Percentiles rank a stretch among this genome's conserved stretches.
Conservation (phyloP, 2,888 invertebrate species). For the Morpho achilles region DNA sequence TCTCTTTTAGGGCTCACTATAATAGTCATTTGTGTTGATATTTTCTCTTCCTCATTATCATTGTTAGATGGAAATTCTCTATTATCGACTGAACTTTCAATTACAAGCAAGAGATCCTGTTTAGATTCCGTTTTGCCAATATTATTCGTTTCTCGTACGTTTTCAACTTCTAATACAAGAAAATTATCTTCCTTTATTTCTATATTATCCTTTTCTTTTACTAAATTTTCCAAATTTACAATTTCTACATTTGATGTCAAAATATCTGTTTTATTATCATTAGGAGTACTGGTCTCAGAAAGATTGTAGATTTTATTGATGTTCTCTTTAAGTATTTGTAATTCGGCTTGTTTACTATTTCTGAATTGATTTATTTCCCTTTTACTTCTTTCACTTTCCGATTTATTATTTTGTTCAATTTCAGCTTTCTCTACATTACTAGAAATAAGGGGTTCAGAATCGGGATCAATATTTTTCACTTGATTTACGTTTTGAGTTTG, state of each 20-base stretch:
- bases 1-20: constrained; percentile 45
- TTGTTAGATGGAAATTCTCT: constrained; percentile 16
- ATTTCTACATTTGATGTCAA: background rate
- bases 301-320: constrained; percentile 44
- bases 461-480: background rate
- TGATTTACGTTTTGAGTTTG: constrained; percentile 31
- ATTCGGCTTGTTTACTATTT: constrained; percentile 35
- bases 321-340: constrained; percentile 46
- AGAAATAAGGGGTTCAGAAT: background rate
- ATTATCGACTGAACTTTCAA: constrained; percentile 44
- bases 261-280: constrained; percentile 1
- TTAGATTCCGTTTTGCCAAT: constrained; percentile 32
- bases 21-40: constrained; percentile 45
- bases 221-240: constrained; percentile 4
- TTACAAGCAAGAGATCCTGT: constrained; percentile 39
- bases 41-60: constrained; percentile 22
- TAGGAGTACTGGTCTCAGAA: constrained; percentile 23
- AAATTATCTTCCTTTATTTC: constrained; percentile 34
- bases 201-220: constrained; percentile 13
- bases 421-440: background rate
- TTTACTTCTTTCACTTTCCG: background rate
- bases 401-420: constrained; percentile 6
- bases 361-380: background rate
- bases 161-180: constrained; percentile 48
- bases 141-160: constrained; percentile 35